Evolutionary conservation across 2,888 invertebrate genomes (phyloP), one percentile per base, ranked within the genome.

Genomic region (Buathra laborator): DNA sequence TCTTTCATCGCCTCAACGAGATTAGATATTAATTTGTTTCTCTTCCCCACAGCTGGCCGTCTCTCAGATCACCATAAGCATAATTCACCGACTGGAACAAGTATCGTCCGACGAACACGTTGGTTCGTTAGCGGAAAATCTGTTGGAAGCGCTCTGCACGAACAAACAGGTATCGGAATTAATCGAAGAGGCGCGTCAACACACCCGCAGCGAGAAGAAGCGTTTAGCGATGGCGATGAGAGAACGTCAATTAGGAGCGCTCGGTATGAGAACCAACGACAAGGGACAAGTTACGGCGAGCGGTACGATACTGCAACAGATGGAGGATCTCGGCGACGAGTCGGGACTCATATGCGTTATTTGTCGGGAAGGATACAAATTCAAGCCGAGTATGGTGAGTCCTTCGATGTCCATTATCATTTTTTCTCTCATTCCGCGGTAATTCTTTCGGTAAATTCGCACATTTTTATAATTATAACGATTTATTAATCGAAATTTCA

Each of bases 61-160:
- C 3, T 97, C 98, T 85, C 97, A 97, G 90, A 97, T 98, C 86
- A 98, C 97, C 84, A 98, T 99, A 88, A 98, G 98, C 0, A 98
- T 99, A 86, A 98, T 99, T 76, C 99, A 99, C 94, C 96, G 99
- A 1, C 94, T 99, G 90, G 99, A 99, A 93, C 99, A 99, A 94
- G 99, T 99, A 4, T 99, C 99, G 0, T 99, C 99, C 0, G 99
- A 99, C 92, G 98, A 99, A 93, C 98, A 99, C 93, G 98, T 99
- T 1, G 99, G 99, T 72, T 98, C 99, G 2, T 95, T 99, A 89
- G 99, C 99, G 0, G 99, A 99, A 95, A 99, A 99, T 94, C 95
- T 99, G 14, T 95, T 99, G 85, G 98, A 98, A 91, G 98, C 98
- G 0, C 94, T 97, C 46, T 96, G 97, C 82, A 97, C 97, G 0